Percentiles rank a stretch among this genome's conserved stretches.
These are phyloP conservation scores for Parotia lawesii DNA, from an alignment of 2,113 vertebrate genomes.

Conservation along the genomic window DNA sequence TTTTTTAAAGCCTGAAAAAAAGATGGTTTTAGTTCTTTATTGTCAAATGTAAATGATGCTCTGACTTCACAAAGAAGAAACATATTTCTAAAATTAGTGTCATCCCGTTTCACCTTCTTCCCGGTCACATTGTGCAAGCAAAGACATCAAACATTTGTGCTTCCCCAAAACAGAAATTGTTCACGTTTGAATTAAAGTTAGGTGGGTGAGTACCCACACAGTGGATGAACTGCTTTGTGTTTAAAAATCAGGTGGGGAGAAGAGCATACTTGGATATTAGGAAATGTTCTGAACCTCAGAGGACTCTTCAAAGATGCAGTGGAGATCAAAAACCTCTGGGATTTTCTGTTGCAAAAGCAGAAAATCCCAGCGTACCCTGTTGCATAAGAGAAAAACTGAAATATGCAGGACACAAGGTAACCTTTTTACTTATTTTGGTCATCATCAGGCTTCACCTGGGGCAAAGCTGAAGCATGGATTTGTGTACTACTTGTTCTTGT, in stretches of 20 bases:
- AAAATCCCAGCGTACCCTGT: fast-evolving
- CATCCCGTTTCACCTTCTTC: background rate
- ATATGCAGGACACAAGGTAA: background rate
- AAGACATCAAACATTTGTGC: background rate
- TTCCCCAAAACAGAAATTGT: background rate
- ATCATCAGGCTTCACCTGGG: background rate
- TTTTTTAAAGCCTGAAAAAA: background rate
- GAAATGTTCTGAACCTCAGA: background rate
- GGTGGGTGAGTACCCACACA: background rate
- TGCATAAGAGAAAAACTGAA: background rate
- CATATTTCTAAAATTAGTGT: background rate
- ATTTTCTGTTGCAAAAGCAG: background rate
- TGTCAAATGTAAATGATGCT: background rate
- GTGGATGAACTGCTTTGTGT: background rate
- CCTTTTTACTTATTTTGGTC: background rate
- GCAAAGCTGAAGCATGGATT: background rate
- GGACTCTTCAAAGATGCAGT: background rate
- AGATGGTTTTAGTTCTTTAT: background rate
- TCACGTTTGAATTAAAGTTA: background rate
- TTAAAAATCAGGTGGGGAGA: background rate
- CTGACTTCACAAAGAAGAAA: background rate
- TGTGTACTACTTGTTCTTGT: background rate
- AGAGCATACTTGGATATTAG: background rate
- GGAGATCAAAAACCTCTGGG: background rate
- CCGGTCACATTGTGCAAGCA: fast-evolving